phyloP scores from a whole-genome alignment of 2,113 vertebrate genomes.

The Mobula hypostoma region DNA sequence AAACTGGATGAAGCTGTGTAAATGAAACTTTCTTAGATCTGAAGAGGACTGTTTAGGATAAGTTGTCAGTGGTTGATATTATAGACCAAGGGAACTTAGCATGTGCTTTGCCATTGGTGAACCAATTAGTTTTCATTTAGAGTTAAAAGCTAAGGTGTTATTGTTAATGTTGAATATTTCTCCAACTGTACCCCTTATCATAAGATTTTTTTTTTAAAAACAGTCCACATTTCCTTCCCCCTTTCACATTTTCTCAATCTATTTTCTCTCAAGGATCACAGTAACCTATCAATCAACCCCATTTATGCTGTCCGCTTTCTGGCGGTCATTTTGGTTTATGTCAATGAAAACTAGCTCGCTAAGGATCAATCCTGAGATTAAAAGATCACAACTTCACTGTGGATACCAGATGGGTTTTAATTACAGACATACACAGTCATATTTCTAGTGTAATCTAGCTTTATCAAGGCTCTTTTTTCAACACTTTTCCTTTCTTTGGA shows the following conservation, averaged over 20 bases:
- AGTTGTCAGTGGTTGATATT: not conserved
- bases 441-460: not conserved
- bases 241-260: not conserved
- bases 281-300: not conserved
- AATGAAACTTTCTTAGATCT: not conserved
- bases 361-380: not conserved
- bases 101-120: not conserved
- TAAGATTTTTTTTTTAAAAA: not conserved
- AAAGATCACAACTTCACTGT: not conserved
- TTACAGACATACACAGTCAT: not conserved
- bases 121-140: not conserved
- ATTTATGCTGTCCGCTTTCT: not conserved
- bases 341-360: not conserved
- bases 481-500: not conserved
- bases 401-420: no score
- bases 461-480: not conserved
- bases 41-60: not conserved
- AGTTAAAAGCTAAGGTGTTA: not conserved
- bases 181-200: not conserved
- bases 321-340: not conserved
- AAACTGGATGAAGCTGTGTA: not conserved
- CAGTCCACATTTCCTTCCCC: no score
- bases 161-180: not conserved
- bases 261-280: not conserved
- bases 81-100: not conserved